Evolutionary conservation across 2,113 vertebrate genomes (phyloP), one percentile per base, ranked within the genome.

Genomic region (Ivindomyrus marchei): DNA sequence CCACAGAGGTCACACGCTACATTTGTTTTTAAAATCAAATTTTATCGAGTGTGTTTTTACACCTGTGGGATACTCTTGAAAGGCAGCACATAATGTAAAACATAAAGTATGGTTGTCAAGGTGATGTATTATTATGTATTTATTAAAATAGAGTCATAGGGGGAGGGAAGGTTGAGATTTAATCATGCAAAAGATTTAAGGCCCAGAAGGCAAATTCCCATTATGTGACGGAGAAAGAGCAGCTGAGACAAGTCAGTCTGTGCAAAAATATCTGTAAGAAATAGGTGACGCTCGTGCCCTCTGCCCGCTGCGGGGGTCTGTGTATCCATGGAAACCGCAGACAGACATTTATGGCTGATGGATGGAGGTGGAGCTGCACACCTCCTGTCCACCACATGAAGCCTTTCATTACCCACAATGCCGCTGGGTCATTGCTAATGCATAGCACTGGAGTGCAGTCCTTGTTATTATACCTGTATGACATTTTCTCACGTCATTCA

Each of bases 121-220:
- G 74, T 80, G 36, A 80, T 39, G 36, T 42, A 80, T 80, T 80
- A 80, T 80, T 80, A 80, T 80, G 74, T 80, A 80, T 80, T 80
- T 80, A 80, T 42, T 80, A 80, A 80, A 80, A 80, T 80, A 39
- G 74, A 80, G 74, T 80, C 74, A 80, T 39, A 9, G 36, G 36
- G 74, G 36, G 74, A 80, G 74, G 74, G 74, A 80, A 42, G 74
- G 74, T 36, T 6, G 36, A 80, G 36, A 80, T 80, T 80, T 80
- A 80, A 80, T 39, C 74, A 80, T 42, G 36, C 74, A 80, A 80
- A 15, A 42, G 70, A 77, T 77, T 77, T 77, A 77, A 36, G 70
- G 27, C 70, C 70, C 70, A 77, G 74, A 42, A 80, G 31, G 74
- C 74, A 19, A 17, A 39, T 42, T 80, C 74, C 36, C 74, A 42